Evolutionary conservation across 2,113 vertebrate genomes (phyloP), one percentile per base, ranked within the genome.

Genomic region (Tetraodon nigroviridis): DNA sequence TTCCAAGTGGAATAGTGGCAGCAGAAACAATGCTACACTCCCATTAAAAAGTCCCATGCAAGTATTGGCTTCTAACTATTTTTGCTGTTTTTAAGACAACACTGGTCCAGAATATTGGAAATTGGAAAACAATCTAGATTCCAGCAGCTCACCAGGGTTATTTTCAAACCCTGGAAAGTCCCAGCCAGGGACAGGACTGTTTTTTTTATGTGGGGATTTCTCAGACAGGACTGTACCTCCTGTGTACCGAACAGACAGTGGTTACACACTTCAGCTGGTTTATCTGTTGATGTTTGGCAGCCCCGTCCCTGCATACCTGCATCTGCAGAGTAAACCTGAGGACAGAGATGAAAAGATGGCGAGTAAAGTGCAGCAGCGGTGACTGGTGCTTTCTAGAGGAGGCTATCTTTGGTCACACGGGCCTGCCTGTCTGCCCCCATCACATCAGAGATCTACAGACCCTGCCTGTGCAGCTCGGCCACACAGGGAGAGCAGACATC

Each of bases 371-470:
- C 44, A 66, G 64, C 67, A 5, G 56, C 57, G 54, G 55, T 71
- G 73, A 70, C 55, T 79, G 70, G 51, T 80, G 74, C 70, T 78
- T 69, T 86, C 76, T 71, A 51, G 46, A 63, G 66, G 78, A 77
- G 83, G 82, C 80, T 76, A 84, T 76, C 67, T 80, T 59, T 73
- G 74, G 81, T 51, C 76, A 60, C 59, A 40, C 67, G 67, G 18
- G 55, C 64, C 55, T 41, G 66, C 61, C 71, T 85, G 81, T 85
- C 81, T 47, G 45, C 58, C 67, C 71, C 55, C 47, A 83, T 86
- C 79, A 79, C 71, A 69, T 88, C 86, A 85, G 61, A 69, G 32
- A 4, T 49, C 67, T 61, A 66, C 51, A 71, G 58, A 68, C 29
- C 18, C 65, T 60, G 67, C 81, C 76, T 67, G 73, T 71, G 64